phyloP scores from a whole-genome alignment of 2,797 vertebrate species.

The Urocyon cinereoargenteus region DNA sequence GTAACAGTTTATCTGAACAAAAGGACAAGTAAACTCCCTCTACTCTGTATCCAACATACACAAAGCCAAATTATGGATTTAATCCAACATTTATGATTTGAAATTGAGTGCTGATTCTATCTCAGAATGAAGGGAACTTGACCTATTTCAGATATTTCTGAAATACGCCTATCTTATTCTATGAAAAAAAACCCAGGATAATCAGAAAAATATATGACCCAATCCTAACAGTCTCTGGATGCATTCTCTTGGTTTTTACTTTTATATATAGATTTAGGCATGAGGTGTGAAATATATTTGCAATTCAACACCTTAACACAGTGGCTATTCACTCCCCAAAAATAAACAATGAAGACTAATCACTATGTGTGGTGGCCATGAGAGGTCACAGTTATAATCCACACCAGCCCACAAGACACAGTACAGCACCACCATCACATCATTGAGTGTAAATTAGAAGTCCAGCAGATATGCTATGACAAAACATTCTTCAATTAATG shows the following conservation, averaged over 20 bases:
- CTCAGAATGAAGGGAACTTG: neutral
- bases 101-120: neutral
- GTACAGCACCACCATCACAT: neutral
- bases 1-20: neutral
- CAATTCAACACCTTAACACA: neutral
- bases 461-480: neutral
- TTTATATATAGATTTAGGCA: neutral
- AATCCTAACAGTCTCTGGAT: neutral
- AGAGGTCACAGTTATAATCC: neutral
- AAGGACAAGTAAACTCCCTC: neutral
- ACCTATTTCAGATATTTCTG: neutral
- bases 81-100: neutral
- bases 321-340: neutral
- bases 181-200: neutral
- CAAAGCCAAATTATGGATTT: neutral
- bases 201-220: neutral
- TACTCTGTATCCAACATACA: neutral
- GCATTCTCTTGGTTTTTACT: neutral
- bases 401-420: neutral
- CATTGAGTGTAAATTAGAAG: neutral
- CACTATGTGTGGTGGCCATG: neutral
- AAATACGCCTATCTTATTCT: neutral
- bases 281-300: neutral
- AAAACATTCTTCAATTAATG: neutral
- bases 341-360: neutral